Conservation (phyloP, 2,888 invertebrate genomes). For the Prosopocoilus inquinatus region DNA sequence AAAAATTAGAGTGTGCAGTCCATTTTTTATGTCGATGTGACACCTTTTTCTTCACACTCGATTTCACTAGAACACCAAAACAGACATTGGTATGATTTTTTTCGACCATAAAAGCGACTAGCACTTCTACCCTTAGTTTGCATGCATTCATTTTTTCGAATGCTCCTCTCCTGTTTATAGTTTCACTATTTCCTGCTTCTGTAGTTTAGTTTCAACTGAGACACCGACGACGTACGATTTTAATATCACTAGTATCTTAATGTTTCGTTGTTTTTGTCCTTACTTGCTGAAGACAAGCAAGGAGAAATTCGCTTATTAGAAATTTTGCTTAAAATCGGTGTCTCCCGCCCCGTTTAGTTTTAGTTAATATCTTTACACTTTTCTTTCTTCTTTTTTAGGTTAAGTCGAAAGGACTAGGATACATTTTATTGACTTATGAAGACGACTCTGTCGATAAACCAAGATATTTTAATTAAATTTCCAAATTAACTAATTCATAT, state of each 20-base stretch:
- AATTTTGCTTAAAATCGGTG: constrained; percentile 2
- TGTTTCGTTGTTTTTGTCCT: too few species aligned
- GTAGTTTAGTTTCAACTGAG: constrained; percentile 5
- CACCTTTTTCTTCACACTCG: too few species aligned
- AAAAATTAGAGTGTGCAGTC: too few species aligned
- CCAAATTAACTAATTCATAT: constrained; percentile 1
- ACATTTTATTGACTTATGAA: constrained; percentile 43
- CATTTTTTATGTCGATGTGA: too few species aligned
- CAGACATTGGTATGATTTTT: background rate
- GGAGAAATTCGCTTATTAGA: background rate
- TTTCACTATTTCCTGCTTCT: constrained; percentile 5
- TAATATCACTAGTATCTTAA: too few species aligned
- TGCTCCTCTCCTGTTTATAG: background rate
- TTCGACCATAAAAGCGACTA: background rate
- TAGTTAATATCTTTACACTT: constrained; percentile 26
- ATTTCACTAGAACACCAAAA: background rate
- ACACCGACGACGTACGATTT: background rate
- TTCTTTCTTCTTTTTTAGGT: constrained; percentile 42
- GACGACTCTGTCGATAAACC: constrained; percentile 44
- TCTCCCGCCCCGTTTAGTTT: constrained; percentile 18
- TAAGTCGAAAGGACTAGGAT: constrained; percentile 41
- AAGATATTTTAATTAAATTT: constrained; percentile 42
- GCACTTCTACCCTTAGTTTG: background rate
- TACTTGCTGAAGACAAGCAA: too few species aligned
- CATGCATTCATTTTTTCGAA: constrained; percentile 3